Evolutionary conservation across 2,888 invertebrate species (phyloP).

Genomic region (Podabrus alpinus): DNA sequence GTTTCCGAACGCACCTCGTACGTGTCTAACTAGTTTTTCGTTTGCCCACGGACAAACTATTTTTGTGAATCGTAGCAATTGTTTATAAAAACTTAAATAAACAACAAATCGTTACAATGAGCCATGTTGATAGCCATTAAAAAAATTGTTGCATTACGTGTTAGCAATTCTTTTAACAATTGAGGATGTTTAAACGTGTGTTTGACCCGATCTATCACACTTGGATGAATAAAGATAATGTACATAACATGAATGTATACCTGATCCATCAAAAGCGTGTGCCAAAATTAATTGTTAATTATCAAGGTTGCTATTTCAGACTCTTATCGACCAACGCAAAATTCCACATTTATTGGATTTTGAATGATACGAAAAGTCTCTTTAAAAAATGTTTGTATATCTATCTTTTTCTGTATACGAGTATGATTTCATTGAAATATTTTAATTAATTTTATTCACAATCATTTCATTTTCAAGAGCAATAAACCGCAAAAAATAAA

Average conservation of each 20-base stretch:
- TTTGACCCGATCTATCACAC: slow-evolving; percentile 50
- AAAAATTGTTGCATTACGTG: neutral
- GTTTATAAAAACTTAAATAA: neutral
- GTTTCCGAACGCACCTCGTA: neutral
- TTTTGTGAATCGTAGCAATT: neutral
- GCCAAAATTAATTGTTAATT: slow-evolving; percentile 48
- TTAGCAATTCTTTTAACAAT: slow-evolving; percentile 7
- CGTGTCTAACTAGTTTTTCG: too few species aligned
- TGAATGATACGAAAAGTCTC: too few species aligned
- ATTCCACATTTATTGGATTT: neutral
- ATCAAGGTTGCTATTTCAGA: slow-evolving; percentile 42
- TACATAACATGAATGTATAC: too few species aligned
- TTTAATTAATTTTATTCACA: too few species aligned
- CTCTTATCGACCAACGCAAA: neutral
- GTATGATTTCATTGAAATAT: too few species aligned
- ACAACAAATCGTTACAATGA: neutral
- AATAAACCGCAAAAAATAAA: too few species aligned
- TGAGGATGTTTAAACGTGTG: slow-evolving; percentile 47
- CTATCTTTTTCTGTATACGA: too few species aligned
- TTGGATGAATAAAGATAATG: slow-evolving; percentile 47
- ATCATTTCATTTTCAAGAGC: too few species aligned
- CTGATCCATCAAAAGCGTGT: slow-evolving; percentile 36
- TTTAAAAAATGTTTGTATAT: too few species aligned
- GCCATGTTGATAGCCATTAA: neutral
- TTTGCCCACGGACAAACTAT: neutral